Evolutionary conservation across 2,113 vertebrate species (phyloP).

Genomic region (Indri indri): DNA sequence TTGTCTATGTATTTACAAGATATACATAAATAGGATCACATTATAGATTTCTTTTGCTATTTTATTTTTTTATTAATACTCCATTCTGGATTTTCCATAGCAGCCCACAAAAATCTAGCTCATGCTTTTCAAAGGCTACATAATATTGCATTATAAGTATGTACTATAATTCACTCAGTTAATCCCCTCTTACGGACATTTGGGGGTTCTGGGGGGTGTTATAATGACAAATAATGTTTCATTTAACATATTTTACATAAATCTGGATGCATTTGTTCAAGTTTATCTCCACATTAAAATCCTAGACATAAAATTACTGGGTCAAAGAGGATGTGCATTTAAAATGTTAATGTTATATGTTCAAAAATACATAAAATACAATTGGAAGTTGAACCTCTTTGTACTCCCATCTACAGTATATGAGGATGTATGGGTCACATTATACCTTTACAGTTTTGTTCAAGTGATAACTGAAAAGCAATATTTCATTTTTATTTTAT

Average conservation of each 20-base stretch:
- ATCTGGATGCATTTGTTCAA: background rate
- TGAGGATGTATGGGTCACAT: background rate
- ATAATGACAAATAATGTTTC: background rate
- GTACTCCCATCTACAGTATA: accelerated
- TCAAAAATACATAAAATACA: background rate
- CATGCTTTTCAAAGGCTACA: background rate
- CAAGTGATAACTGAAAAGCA: background rate
- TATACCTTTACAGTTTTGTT: background rate
- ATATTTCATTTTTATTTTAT: background rate
- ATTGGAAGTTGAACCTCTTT: background rate
- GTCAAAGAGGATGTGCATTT: background rate
- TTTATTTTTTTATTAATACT: background rate
- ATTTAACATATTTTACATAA: background rate
- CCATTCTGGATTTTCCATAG: background rate
- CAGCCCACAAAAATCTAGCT: background rate
- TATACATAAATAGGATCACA: background rate
- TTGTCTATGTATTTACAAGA: background rate
- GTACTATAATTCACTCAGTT: background rate
- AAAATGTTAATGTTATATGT: background rate
- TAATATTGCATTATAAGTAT: background rate
- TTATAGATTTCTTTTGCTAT: background rate
- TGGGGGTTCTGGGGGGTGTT: too few relatives aligned
- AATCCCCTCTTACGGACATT: background rate
- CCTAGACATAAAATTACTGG: background rate
- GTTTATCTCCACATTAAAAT: constrained; percentile 1